Base-by-base conservation (phyloP, 2,888 invertebrate genomes). In the Tuberolachnus salignus region DNA sequence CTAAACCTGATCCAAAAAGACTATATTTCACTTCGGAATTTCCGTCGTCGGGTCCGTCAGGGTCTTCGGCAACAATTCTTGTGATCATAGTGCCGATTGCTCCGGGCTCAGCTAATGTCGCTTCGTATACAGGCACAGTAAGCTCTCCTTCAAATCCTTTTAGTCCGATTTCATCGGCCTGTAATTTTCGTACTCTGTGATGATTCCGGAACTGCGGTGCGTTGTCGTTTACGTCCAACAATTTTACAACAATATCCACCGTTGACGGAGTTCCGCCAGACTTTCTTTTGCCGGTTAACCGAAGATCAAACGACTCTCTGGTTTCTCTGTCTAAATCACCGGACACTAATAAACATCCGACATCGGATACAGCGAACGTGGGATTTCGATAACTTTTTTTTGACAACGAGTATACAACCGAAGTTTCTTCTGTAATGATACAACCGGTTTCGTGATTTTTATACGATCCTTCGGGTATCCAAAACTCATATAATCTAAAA, bases 191-290 rank as follows among this genome's bases (percentile, higher is more conserved):
- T 88, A 87, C 21, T 1, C 83, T 81, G 84, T 93, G 91, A 83
- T 91, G 94, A 0, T 91, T 92, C 82, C 91, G 91, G 85, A 94
- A 95, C 80, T 88, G 88, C 0, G 94, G 94, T 0, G 91, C 87
- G 83, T 95, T 95, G 84, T 95, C 95, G 84, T 95, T 95, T 0
- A 93, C 88, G 84, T 95, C 95, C 81, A 92, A 86, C 2, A 95
- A 89, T 85, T 92, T 92, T 1, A 95, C 90, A 84, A 93, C 92
- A 0, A 95, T 91, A 81, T 91, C 91, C 14, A 94, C 92, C 0
- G 90, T 89, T 8, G 91, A 91, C 9, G 91, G 91, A 1, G 51
- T 42, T 11, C 78, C 78, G 8, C 78, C 78, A 0, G 78, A 78
- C 10, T 19, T 69, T 6, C 78, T 19, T 57, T 78, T 78, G 21